Evolutionary conservation across 2,797 vertebrate genomes (phyloP).

Genomic region (Hydrophis major): DNA sequence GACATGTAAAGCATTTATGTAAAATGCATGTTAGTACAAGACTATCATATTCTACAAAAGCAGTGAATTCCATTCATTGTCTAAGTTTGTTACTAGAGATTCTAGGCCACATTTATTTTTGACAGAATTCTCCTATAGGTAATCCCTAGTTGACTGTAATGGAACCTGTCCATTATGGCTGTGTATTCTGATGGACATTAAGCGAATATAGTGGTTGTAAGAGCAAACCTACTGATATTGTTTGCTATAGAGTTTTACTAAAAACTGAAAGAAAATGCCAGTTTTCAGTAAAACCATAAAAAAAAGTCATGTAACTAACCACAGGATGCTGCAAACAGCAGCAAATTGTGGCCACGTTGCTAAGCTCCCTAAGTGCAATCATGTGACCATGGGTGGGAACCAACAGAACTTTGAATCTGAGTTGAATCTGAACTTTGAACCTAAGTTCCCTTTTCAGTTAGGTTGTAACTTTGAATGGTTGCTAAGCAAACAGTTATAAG

Average conservation of each 20-base stretch:
- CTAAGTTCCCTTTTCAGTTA: neutral
- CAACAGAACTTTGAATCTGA: neutral
- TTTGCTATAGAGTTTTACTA: neutral
- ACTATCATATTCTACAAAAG: neutral
- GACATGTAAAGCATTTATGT: neutral
- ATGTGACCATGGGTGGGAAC: neutral
- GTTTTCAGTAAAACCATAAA: neutral
- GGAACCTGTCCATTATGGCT: neutral
- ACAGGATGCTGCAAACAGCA: neutral
- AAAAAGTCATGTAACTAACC: neutral
- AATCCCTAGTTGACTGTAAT: neutral
- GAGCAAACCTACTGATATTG: neutral
- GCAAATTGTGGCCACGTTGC: neutral
- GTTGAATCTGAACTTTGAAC: neutral
- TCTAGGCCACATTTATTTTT: neutral
- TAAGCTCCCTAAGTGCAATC: neutral
- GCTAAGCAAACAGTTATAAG: neutral
- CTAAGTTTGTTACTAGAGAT: neutral
- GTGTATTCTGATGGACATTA: neutral
- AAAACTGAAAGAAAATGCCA: neutral
- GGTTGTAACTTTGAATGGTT: neutral
- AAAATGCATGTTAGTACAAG: neutral
- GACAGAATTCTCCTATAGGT: neutral
- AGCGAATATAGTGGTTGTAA: neutral
- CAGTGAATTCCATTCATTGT: neutral